Evolutionary conservation across 2,797 vertebrate genomes (phyloP), one percentile per base, ranked within the genome.

Genomic region (Adrianichthys oophorus): DNA sequence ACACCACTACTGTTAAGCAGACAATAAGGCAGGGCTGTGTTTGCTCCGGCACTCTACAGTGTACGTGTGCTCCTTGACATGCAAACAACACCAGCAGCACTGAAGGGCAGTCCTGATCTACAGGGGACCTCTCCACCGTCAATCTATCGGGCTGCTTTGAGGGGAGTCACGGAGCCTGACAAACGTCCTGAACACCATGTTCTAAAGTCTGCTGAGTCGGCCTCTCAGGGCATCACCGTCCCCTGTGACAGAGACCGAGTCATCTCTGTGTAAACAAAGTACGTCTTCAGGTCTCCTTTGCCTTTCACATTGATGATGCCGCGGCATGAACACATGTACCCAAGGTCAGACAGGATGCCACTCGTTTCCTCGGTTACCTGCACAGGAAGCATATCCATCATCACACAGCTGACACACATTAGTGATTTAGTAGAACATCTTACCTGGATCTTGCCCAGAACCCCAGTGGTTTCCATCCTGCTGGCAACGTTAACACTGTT

Each of bases 231-330:
- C 73, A 95, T 91, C 86, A 99, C 58, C 0, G 95, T 98, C 84
- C 95, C 95, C 84, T 98, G 97, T 69, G 97, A 99, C 59, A 95
- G 93, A 59, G 97, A 97, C 67, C 95, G 91, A 52, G 93, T 95
- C 94, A 98, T 97, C 88, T 99, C 97, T 0, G 97, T 96, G 91
- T 96, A 95, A 62, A 98, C 95, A 66, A 97, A 99, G 85, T 93
- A 99, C 12, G 97, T 99, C 90, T 95, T 97, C 82, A 99, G 76
- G 48, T 98, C 95, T 45, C 97, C 97, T 83, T 99, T 99, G 60
- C 97, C 97, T 87, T 98, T 99, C 56, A 99, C 97, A 0, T 99
- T 99, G 85, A 99, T 98, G 83, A 98, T 94, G 64, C 97, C 97
- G 15, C 97, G 93, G 66, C 97, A 99, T 0, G 95, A 95, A 74